Base-by-base conservation (phyloP, 2,888 invertebrate genomes). In the Therioaphis trifolii region DNA sequence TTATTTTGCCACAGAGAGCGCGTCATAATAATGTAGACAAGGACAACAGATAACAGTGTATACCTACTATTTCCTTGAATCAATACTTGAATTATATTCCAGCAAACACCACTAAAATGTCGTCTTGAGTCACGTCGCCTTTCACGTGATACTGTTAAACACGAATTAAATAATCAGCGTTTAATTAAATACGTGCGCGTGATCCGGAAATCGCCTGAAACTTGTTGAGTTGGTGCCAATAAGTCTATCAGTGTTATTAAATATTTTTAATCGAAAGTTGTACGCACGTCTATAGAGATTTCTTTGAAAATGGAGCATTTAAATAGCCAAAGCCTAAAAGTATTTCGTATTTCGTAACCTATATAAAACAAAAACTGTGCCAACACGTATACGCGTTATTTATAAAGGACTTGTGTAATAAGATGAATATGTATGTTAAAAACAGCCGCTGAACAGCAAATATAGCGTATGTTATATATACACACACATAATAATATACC, bases 51-150 rank as follows among this genome's bases (percentile, higher is more conserved):
- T 58, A 58, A 11, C 75, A 14, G 71, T 29, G 58, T 40, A n/a
- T 55, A n/a, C n/a, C 9, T 35, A 43, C 14, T 29, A 58, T 58
- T 58, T 75, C 75, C 35, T 75, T 58, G 40, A 75, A 11, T 43
- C 24, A 18, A 75, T 40, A 75, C 58, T 75, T 4, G 58, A 58
- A 61, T n/a, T 7, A 7, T 74, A 55, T 74, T 40, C 55, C 15
- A 9, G 55, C 9, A 40, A 55, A 55, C 55, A 55, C 15, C 15
- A 35, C 12, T 74, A 21, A 74, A 55, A 55, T n/a, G n/a, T 27
- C 43, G 58, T 43, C 15, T 61, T 2, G 35, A 35, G 35, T 35
- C 35, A 2, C n/a, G 29, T 24, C 49, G 29, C 27, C 1, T 27
- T 12, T 24, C 24, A n/a, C 55, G 7, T 5, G 24, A 35, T 35